Evolutionary conservation across 2,113 vertebrate species (phyloP).

Genomic region (Scomber japonicus): DNA sequence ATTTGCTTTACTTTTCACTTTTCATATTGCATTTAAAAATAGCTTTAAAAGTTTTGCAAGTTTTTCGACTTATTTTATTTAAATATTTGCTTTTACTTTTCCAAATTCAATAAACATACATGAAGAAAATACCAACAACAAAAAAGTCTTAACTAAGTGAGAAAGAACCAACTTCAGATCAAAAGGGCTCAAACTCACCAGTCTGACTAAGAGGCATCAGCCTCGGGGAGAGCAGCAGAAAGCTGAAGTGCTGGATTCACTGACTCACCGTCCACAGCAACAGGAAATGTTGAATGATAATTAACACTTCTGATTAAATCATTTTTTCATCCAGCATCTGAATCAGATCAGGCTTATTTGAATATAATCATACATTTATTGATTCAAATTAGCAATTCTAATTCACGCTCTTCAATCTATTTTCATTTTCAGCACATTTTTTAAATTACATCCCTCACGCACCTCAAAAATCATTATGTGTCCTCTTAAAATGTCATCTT

Average conservation of each 20-base stretch:
- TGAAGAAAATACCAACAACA: no score
- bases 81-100: no score
- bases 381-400: background rate
- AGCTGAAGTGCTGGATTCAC: background rate
- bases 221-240: background rate
- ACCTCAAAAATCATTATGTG: constrained; percentile 32
- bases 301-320: background rate
- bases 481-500: constrained; percentile 43
- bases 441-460: background rate
- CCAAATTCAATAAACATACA: no score
- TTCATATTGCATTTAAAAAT: background rate
- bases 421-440: background rate
- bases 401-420: background rate
- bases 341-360: background rate
- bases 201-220: background rate
- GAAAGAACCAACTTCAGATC: background rate
- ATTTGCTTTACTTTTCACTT: no score
- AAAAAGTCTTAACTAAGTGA: no score
- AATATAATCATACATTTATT: background rate
- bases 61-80: no score
- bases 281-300: background rate
- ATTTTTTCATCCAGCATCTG: background rate
- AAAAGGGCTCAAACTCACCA: background rate
- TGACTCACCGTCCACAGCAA: background rate
- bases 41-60: no score